Evolutionary conservation across 2,888 invertebrate genomes (phyloP).

Genomic region (Heliconius charithonia): DNA sequence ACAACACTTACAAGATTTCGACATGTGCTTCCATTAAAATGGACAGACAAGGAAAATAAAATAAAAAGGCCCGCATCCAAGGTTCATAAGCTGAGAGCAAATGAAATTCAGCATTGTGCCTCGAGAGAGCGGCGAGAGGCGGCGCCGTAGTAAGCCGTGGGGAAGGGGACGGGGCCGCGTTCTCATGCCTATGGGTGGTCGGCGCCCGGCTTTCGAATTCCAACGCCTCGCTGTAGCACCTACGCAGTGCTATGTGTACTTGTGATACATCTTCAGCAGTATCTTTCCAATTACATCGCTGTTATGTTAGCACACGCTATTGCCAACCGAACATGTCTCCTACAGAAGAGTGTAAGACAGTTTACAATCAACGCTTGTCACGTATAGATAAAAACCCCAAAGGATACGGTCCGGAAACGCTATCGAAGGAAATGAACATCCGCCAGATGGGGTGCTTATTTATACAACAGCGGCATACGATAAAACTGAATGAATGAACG

Average conservation of each 20-base stretch:
- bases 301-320: slow-evolving; percentile 7
- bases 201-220: slow-evolving; percentile 83
- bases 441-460: slow-evolving; percentile 78
- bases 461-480: slow-evolving; percentile 45
- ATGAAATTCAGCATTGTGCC: slow-evolving; percentile 81
- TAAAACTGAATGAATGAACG: slow-evolving; percentile 48
- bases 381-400: slow-evolving; percentile 73
- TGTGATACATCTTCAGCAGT: slow-evolving; percentile 42
- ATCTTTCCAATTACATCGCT: slow-evolving; percentile 33
- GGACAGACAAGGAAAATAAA: slow-evolving; percentile 49
- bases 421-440: slow-evolving; percentile 79
- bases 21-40: slow-evolving; percentile 45
- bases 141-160: slow-evolving; percentile 74
- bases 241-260: slow-evolving; percentile 63
- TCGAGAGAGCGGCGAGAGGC: slow-evolving; percentile 77
- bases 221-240: slow-evolving; percentile 81
- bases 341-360: slow-evolving; percentile 46
- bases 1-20: slow-evolving; percentile 37
- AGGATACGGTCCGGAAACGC: slow-evolving; percentile 74
- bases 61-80: slow-evolving; percentile 54
- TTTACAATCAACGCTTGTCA: slow-evolving; percentile 65
- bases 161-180: slow-evolving; percentile 79
- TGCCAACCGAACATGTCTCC: background rate
- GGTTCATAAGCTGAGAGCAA: slow-evolving; percentile 67
- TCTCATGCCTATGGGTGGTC: slow-evolving; percentile 84